These are phyloP conservation scores for Hemicordylus capensis DNA, from an alignment of 2,113 vertebrate species.

Conservation along the genomic window DNA sequence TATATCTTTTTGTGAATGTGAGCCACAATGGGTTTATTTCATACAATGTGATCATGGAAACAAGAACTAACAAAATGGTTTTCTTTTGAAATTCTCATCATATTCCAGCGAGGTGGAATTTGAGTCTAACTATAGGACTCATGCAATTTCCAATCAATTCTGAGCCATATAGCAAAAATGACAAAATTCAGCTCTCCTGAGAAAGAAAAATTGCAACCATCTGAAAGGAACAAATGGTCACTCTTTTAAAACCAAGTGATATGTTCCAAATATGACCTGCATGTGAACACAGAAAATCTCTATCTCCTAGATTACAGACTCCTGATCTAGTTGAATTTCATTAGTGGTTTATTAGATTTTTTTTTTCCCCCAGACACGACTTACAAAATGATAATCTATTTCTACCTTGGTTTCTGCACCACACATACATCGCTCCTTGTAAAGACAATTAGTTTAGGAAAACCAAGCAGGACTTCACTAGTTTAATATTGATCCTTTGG, in stretches of 20 bases:
- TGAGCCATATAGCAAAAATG: neutral
- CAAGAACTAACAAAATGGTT: neutral
- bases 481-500: neutral
- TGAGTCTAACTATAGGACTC: neutral
- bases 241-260: too few relatives aligned
- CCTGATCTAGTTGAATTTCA: neutral
- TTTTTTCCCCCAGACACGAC: too few relatives aligned
- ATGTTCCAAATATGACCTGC: neutral
- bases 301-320: neutral
- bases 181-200: neutral
- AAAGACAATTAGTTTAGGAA: neutral
- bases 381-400: neutral
- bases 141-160: neutral
- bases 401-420: neutral
- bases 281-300: neutral
- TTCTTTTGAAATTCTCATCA: neutral
- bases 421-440: neutral
- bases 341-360: neutral
- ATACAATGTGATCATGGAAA: neutral
- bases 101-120: neutral
- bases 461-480: neutral
- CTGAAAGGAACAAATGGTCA: neutral
- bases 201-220: neutral
- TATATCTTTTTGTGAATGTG: neutral
- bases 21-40: neutral